These are phyloP conservation scores for Lepetodrilus schrolli DNA, from an alignment of 2,888 invertebrate genomes.

Conservation along the genomic window DNA sequence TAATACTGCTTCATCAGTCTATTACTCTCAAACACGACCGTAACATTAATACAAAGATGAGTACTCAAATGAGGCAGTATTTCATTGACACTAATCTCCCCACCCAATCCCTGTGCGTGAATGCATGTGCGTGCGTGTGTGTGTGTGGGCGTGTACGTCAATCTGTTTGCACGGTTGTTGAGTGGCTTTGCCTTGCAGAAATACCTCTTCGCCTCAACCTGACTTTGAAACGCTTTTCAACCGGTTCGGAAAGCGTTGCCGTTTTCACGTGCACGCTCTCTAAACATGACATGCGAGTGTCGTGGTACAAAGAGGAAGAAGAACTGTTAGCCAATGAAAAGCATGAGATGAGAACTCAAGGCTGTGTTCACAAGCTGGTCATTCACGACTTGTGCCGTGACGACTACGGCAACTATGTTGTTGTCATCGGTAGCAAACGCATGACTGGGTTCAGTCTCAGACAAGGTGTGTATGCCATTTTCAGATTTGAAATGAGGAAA, in stretches of 20 bases:
- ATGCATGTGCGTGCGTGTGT: background rate
- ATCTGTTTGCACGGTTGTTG: background rate
- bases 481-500: background rate
- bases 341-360: slow-evolving; percentile 74
- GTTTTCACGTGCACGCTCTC: slow-evolving; percentile 66
- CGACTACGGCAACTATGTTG: slow-evolving; percentile 78
- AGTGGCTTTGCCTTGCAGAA: slow-evolving; percentile 57
- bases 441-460: slow-evolving; percentile 43
- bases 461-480: slow-evolving; percentile 52
- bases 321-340: slow-evolving; percentile 62
- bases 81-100: background rate
- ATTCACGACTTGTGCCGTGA: slow-evolving; percentile 56
- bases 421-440: slow-evolving; percentile 78
- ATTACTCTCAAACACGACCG: background rate
- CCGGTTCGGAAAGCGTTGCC: slow-evolving; percentile 53
- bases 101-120: slow-evolving; percentile 13
- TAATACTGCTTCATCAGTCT: slow-evolving; percentile 16
- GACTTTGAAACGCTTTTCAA: slow-evolving; percentile 56
- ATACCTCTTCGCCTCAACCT: slow-evolving; percentile 62
- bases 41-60: too few relatives aligned
- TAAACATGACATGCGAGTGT: slow-evolving; percentile 60
- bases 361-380: slow-evolving; percentile 57
- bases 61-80: slow-evolving; percentile 5
- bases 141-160: background rate
- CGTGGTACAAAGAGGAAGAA: slow-evolving; percentile 71